A percentile compares a stretch with the other conserved stretches of the same genome.
Evolutionary conservation across 2,797 vertebrate species (phyloP).

Genomic region (Microchirus variegatus): DNA sequence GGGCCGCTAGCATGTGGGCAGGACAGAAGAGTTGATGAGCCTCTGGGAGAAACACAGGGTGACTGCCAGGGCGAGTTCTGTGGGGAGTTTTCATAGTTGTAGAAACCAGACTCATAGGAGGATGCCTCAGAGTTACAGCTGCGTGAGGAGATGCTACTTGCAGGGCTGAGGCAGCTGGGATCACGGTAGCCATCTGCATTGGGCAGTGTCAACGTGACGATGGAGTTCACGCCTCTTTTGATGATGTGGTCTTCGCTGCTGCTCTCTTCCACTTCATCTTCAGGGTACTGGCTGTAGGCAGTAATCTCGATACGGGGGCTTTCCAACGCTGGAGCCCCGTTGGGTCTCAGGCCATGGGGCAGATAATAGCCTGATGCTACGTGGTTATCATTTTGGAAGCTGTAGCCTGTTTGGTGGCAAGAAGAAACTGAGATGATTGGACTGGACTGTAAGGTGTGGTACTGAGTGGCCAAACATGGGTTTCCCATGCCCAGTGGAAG

Average conservation of each 20-base stretch:
- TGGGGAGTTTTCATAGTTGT: slow-evolving; percentile 91
- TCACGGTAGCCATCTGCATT: slow-evolving; percentile 93
- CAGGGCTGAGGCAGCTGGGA: slow-evolving; percentile 94
- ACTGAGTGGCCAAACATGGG: slow-evolving; percentile 87
- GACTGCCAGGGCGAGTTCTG: slow-evolving; percentile 98
- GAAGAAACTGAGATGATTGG: slow-evolving; percentile 87
- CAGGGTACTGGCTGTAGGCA: slow-evolving; percentile 92
- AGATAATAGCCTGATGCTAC: slow-evolving; percentile 85
- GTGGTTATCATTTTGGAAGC: slow-evolving; percentile 82
- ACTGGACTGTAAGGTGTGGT: slow-evolving; percentile 91
- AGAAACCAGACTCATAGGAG: slow-evolving; percentile 95
- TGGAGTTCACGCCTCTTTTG: slow-evolving; percentile 87
- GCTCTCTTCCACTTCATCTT: slow-evolving; percentile 87
- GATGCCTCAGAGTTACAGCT: slow-evolving; percentile 98
- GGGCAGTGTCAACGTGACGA: slow-evolving; percentile 92
- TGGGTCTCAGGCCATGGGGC: slow-evolving; percentile 84
- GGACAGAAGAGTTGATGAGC: slow-evolving; percentile 78
- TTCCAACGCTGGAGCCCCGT: slow-evolving; percentile 89
- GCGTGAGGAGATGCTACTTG: slow-evolving; percentile 95
- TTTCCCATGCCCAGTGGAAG: slow-evolving; percentile 87
- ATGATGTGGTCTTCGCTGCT: slow-evolving; percentile 66
- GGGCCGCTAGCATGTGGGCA: slow-evolving; percentile 83
- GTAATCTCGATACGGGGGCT: slow-evolving; percentile 99
- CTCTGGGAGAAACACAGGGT: slow-evolving; percentile 94
- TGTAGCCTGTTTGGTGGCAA: slow-evolving; percentile 86